Evolutionary conservation across 2,797 vertebrate genomes (phyloP).

Genomic region (Lepilemur septentrionalis): DNA sequence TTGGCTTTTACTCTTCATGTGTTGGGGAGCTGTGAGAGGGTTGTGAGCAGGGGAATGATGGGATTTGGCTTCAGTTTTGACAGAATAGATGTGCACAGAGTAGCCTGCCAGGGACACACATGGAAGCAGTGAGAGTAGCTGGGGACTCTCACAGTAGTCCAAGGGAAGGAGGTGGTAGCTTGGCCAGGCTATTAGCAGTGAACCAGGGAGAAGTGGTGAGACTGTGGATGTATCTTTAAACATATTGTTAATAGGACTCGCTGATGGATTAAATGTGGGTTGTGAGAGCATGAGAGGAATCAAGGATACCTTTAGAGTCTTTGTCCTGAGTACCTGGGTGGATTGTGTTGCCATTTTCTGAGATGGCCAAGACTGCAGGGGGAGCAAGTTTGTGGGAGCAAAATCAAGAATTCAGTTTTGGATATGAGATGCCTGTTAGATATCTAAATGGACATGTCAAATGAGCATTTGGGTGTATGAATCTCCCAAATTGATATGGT

Average conservation of each 20-base stretch:
- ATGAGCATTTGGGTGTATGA: not conserved
- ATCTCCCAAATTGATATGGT: not conserved
- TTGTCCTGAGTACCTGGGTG: not conserved
- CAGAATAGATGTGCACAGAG: not conserved
- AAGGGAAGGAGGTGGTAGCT: not conserved
- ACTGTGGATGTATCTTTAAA: not conserved
- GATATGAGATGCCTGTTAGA: not conserved
- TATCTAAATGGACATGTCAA: not conserved
- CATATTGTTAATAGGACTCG: not conserved
- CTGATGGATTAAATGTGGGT: not conserved
- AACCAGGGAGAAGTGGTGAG: not conserved
- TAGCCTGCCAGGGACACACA: not conserved
- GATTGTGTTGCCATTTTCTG: not conserved
- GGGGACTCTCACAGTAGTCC: not conserved
- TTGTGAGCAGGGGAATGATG: not conserved
- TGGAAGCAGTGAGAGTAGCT: not conserved
- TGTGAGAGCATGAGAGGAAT: not conserved
- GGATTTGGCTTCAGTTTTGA: not conserved
- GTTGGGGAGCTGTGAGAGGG: not conserved
- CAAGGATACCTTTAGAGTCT: not conserved
- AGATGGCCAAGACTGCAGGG: not conserved
- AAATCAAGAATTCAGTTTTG: slow-evolving; percentile 7
- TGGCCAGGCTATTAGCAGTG: not conserved
- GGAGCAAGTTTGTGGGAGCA: not conserved
- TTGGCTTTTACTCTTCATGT: not conserved